Conservation (phyloP, 2,113 vertebrate species). For the Artemisiospiza belli region DNA sequence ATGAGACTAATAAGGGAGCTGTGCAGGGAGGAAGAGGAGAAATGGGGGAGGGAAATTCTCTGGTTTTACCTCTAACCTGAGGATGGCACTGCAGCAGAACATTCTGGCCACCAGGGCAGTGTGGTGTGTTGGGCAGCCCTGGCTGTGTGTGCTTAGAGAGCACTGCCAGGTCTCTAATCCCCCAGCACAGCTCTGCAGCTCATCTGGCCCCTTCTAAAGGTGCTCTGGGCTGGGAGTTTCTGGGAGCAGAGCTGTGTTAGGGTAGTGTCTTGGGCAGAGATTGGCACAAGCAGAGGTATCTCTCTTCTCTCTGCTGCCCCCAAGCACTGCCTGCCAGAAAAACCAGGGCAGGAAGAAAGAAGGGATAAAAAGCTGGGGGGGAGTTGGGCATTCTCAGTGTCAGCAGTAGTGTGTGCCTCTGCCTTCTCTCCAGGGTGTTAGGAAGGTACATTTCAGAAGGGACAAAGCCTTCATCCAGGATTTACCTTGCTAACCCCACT, state of each 20-base stretch:
- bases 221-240: neutral
- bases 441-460: neutral
- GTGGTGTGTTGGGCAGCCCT: neutral
- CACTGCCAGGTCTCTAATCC: neutral
- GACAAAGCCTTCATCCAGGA: neutral
- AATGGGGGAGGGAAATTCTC: neutral
- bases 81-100: neutral
- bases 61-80: neutral
- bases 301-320: neutral
- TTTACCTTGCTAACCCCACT: neutral
- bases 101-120: rapidly evolving
- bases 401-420: neutral
- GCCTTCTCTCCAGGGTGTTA: neutral
- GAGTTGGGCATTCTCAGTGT: neutral
- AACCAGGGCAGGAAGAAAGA: neutral
- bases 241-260: neutral
- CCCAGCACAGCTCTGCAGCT: neutral
- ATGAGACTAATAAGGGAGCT: neutral
- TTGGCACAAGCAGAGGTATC: neutral
- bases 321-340: neutral
- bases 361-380: neutral
- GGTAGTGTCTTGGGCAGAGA: neutral
- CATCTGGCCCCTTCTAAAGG: neutral
- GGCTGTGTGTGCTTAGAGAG: neutral
- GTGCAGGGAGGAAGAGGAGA: neutral